These are phyloP conservation scores for Phaenicophaeus curvirostris DNA, from an alignment of 2,797 vertebrate species.

Conservation along the genomic window DNA sequence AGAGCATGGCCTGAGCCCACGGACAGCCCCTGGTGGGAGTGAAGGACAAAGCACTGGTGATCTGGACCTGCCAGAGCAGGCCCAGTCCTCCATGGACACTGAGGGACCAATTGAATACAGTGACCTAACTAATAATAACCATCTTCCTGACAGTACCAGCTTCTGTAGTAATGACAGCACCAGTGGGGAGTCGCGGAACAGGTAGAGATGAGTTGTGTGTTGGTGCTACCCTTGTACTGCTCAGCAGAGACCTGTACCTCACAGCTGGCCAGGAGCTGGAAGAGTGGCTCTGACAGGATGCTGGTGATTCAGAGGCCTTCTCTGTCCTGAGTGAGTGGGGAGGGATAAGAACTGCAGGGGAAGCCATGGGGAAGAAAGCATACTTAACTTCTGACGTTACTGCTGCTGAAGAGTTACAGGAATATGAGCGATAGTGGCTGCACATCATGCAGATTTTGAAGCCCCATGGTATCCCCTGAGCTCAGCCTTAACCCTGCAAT, in stretches of 20 bases:
- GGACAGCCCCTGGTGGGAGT: conserved; percentile 61
- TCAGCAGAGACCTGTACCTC: conserved; percentile 78
- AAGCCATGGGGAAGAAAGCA: conserved; percentile 16
- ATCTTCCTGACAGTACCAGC: conserved; percentile 72
- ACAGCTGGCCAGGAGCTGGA: conserved; percentile 75
- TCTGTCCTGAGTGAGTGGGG: background rate
- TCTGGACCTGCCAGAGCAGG: conserved; percentile 52
- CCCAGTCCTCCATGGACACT: conserved; percentile 70
- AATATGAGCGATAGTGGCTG: conserved; percentile 25
- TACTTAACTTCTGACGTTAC: conserved; percentile 47
- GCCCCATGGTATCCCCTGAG: conserved; percentile 10
- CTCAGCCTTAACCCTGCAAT: conserved; percentile 35
- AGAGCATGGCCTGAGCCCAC: conserved; percentile 67
- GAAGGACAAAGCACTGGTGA: conserved; percentile 69
- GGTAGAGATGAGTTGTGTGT: conserved; percentile 75
- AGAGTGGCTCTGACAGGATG: conserved; percentile 42
- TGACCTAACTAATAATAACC: conserved; percentile 74
- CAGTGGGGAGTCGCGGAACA: conserved; percentile 78
- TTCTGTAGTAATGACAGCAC: conserved; percentile 71
- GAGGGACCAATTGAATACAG: conserved; percentile 78
- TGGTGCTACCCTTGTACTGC: conserved; percentile 76
- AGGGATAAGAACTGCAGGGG: conserved; percentile 11
- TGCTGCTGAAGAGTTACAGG: conserved; percentile 37
- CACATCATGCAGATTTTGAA: conserved; percentile 31
- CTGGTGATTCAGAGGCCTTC: conserved; percentile 33